Percentiles rank a stretch among this genome's conserved stretches.
phyloP scores from a whole-genome alignment of 2,797 vertebrate species.

The Pipistrellus pygmaeus region DNA sequence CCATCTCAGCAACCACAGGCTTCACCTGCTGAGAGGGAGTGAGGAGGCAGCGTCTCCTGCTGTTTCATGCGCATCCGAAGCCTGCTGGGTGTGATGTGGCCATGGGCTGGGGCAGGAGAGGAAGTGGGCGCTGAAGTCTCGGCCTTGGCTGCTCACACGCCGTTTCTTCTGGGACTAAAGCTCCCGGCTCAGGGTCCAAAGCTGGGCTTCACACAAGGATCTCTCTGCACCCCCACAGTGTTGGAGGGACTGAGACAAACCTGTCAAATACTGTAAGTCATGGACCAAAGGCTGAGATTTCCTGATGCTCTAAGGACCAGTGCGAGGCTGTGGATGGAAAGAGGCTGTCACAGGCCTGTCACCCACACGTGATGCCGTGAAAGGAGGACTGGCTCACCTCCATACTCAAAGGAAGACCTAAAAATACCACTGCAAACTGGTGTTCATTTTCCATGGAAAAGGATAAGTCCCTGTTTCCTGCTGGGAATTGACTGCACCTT shows the following conservation, averaged over 20 bases:
- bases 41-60: not conserved
- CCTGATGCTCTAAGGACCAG: not conserved
- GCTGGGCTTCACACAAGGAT: slow-evolving; percentile 64
- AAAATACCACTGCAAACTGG: slow-evolving; percentile 69
- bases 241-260: slow-evolving; percentile 49
- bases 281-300: slow-evolving; percentile 29
- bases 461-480: slow-evolving; percentile 40
- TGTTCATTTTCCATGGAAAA: slow-evolving; percentile 10
- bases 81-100: not conserved
- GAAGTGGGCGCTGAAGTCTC: not conserved
- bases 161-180: not conserved
- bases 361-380: too few species aligned
- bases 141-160: accelerated
- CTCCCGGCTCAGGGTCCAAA: not conserved
- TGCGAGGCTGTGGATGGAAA: slow-evolving; percentile 69
- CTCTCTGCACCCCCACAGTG: slow-evolving; percentile 50
- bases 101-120: not conserved
- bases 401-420: slow-evolving; percentile 61
- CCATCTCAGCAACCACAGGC: accelerated
- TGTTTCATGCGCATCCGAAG: not conserved
- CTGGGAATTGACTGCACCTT: slow-evolving; percentile 60
- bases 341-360: not conserved
- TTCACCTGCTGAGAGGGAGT: not conserved
- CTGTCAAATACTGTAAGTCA: slow-evolving; percentile 49
- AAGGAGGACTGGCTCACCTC: slow-evolving; percentile 59